Base-by-base conservation (phyloP, 37 sponge, comb jelly and placozoan species). In the Aphrocallistes beatrix region DNA sequence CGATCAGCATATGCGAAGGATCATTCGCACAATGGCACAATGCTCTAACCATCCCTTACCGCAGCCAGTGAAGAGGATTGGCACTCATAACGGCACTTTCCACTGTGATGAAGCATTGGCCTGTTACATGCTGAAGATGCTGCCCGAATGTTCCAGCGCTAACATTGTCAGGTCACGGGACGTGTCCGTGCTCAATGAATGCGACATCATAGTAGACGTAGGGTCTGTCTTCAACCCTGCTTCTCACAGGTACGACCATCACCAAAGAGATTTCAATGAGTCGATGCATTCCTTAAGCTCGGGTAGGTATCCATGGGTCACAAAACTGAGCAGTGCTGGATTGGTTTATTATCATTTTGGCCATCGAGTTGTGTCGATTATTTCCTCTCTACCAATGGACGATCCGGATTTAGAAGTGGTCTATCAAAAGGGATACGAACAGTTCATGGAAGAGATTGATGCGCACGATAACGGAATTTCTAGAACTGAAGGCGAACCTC, bases 321-420 rank as follows among this genome's bases (percentile, higher is more conserved):
- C 97, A n/a, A 96, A 93, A 83, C 91, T 96, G 37, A 96, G 97
- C 88, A 92, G 92, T 86, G 97, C 97, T 51, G 97, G 97, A 0
- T 85, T 96, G 37, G 89, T 96, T 48, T 93, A 93, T 89, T 81
- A 88, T 1, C 97, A 96, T 81, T 96, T 91, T 86, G 97, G 97
- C 38, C 87, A 85, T 19, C 38, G 89, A 8, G 89, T 92, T 23
- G 51, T 96, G 6, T 84, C 92, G 0, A 37, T 85, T 38, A 88
- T 94, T 42, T 42, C 88, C 42, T 17, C 6, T 23, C 36, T 39
- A 16, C 37, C 1, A 32, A 36, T 38, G 3, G 50, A 85, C 8
- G 38, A 60, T 17, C n/a, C 30, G 19, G 38, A 37, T 49, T 49
- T 89, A 21, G 34, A 82, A 0, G 51, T 86, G 0, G 82, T 89